A percentile compares a stretch with the other conserved stretches of the same genome.
phyloP scores from a whole-genome alignment of 1,140 invertebrate genomes.

The Camponotus floridanus region DNA sequence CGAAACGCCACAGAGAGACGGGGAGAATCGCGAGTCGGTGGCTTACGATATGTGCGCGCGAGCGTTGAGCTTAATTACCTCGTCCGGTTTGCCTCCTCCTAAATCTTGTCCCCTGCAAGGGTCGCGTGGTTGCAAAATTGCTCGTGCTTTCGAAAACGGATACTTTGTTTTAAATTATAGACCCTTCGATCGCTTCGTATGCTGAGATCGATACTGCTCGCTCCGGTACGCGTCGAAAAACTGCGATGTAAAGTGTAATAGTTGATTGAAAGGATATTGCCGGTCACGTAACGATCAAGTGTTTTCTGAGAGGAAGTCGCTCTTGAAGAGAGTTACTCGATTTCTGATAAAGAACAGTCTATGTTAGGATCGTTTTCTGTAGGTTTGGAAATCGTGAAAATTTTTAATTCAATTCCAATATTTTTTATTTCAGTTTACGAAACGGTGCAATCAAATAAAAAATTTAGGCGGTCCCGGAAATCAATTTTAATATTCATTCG shows the following conservation, averaged over 20 bases:
- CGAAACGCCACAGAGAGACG: conserved; percentile 62
- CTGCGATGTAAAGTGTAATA: conserved; percentile 4
- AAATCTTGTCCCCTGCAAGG: conserved; percentile 17
- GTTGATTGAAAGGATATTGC: conserved; percentile 32
- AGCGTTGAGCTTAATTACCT: conserved; percentile 78
- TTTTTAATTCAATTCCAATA: no score
- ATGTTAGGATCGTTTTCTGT: neutral
- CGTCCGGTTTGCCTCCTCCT: conserved; percentile 53
- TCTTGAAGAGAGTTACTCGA: neutral
- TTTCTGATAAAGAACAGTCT: neutral
- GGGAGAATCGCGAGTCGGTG: conserved; percentile 53
- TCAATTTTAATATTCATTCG: no score
- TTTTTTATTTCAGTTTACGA: no score
- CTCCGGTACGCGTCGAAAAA: conserved; percentile 2
- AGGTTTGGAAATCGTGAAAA: no score
- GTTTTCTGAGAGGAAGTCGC: neutral
- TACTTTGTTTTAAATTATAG: conserved; percentile 32
- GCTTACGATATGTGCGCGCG: conserved; percentile 54
- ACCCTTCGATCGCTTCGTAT: neutral
- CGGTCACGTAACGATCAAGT: neutral
- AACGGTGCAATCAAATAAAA: no score
- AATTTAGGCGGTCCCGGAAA: no score
- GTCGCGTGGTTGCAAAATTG: conserved; percentile 56
- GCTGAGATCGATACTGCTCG: neutral
- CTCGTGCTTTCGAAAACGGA: conserved; percentile 44